Evolutionary conservation across 2,888 invertebrate species (phyloP), one percentile per base, ranked within the genome.

Genomic region (Polydrusus pterygomalis): DNA sequence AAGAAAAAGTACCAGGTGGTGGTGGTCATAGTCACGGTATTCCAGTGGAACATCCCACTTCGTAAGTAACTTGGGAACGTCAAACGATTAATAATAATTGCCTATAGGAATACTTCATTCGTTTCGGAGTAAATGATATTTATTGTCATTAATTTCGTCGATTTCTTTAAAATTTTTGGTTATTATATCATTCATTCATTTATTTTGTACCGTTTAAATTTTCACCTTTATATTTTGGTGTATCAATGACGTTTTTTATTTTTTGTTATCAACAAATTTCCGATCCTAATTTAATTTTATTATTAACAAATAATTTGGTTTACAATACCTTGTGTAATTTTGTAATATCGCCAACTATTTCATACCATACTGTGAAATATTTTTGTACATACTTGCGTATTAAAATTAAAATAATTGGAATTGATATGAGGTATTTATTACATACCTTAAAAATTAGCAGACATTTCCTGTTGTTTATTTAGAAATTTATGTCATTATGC

Each of bases 1-100:
- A 40, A 9, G 82, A 87, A 86, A 79, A 79, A 78, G 88, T 86
- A 63, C 77, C 77, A 6, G 68, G 79, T 34, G 81, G 85, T 54
- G 81, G 81, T 40, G 85, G 84, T 25, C 83, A 81, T 65, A 87
- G 87, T 17, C 89, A 88, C 71, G 90, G 89, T 20, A 85, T 89
- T 65, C 85, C 88, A 17, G 90, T 91, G 15, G 88, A 90, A 79
- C 92, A 93, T 84, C 92, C 92, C 0, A 93, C 93, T 13, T 90
- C 92, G 93, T 93, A 85, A 91, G 92, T 90, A 83, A 15, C 2
- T n/a, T 45, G n/a, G n/a, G 6, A 45, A 6, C 6, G 13, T 3
- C 5, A 25, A n/a, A 25, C 25, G 25, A n/a, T n/a, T n/a, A n/a
- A n/a, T n/a, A n/a, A n/a, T n/a, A n/a, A n/a, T n/a, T n/a, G n/a